phyloP scores from a whole-genome alignment of 2,797 vertebrate species.

The Aplochiton taeniatus region DNA sequence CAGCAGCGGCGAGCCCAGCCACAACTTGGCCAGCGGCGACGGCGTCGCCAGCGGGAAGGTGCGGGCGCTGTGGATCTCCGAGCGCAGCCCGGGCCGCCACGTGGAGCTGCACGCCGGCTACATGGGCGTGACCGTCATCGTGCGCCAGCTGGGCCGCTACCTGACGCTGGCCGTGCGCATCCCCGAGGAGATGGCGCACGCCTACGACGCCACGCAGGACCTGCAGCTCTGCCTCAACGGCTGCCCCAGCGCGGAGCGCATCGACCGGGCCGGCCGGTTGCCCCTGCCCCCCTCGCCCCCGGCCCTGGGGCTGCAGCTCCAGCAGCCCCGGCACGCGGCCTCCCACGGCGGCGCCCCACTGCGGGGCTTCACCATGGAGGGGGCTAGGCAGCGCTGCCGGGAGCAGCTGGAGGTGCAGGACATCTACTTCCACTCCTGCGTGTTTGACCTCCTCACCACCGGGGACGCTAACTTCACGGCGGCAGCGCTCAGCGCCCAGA shows the following conservation, averaged over 20 bases:
- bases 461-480: constrained; percentile 93
- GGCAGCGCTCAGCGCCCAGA: constrained; percentile 89
- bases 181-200: constrained; percentile 86
- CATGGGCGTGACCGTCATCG: constrained; percentile 90
- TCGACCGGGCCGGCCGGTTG: constrained; percentile 81
- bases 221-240: constrained; percentile 94
- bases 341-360: constrained; percentile 41
- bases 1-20: constrained; percentile 80
- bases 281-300: constrained; percentile 71
- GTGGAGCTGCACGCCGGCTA: constrained; percentile 91
- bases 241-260: constrained; percentile 88
- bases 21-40: constrained; percentile 67
- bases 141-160: constrained; percentile 92
- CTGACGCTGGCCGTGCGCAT: constrained; percentile 91
- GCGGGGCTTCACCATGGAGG: constrained; percentile 79
- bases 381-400: constrained; percentile 82
- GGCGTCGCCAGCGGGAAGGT: constrained; percentile 75
- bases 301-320: constrained; percentile 70
- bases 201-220: constrained; percentile 90
- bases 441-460: constrained; percentile 96
- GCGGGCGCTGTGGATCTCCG: constrained; percentile 86
- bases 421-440: constrained; percentile 95
- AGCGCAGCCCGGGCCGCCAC: constrained; percentile 82
- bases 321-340: constrained; percentile 55
- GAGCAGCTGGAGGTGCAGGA: constrained; percentile 90